Conservation (phyloP, 2,888 invertebrate genomes). For the Troides aeacus region DNA sequence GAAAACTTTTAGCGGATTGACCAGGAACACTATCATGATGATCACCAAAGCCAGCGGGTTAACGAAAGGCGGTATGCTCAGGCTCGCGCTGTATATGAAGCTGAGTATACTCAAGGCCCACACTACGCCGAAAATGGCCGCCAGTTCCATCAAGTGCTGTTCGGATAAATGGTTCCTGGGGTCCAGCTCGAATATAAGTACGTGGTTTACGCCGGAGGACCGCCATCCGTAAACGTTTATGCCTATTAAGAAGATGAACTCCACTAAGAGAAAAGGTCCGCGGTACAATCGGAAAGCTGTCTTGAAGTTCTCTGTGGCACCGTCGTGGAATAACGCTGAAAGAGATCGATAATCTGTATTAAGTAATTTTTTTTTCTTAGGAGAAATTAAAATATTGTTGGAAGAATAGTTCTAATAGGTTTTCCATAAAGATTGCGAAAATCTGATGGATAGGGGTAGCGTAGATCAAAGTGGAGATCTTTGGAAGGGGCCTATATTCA, state of each 20-base stretch:
- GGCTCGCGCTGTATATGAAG: slow-evolving; percentile 87
- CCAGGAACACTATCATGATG: slow-evolving; percentile 89
- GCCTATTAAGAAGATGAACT: slow-evolving; percentile 96
- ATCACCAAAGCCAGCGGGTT: slow-evolving; percentile 92
- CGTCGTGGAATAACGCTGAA: slow-evolving; percentile 87
- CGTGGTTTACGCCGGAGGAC: slow-evolving; percentile 98
- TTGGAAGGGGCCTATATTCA: too few species aligned
- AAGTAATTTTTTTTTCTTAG: too few species aligned
- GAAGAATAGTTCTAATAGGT: too few species aligned
- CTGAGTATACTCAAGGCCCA: slow-evolving; percentile 95
- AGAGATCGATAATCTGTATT: neutral
- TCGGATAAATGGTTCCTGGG: slow-evolving; percentile 96
- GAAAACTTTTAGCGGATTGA: slow-evolving; percentile 96
- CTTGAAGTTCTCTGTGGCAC: slow-evolving; percentile 86
- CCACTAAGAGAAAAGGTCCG: slow-evolving; percentile 94
- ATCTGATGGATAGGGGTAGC: too few species aligned
- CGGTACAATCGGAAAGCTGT: slow-evolving; percentile 96
- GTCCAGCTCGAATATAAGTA: slow-evolving; percentile 97
- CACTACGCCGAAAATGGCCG: slow-evolving; percentile 95
- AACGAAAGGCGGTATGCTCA: slow-evolving; percentile 94
- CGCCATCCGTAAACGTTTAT: slow-evolving; percentile 98
- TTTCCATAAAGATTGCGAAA: too few species aligned
- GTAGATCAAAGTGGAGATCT: too few species aligned
- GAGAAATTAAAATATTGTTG: too few species aligned
- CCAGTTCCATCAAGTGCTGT: slow-evolving; percentile 96